Evolutionary conservation across 1,140 invertebrate genomes (phyloP), one percentile per base, ranked within the genome.

Genomic region (Leptopilina boulardi): DNA sequence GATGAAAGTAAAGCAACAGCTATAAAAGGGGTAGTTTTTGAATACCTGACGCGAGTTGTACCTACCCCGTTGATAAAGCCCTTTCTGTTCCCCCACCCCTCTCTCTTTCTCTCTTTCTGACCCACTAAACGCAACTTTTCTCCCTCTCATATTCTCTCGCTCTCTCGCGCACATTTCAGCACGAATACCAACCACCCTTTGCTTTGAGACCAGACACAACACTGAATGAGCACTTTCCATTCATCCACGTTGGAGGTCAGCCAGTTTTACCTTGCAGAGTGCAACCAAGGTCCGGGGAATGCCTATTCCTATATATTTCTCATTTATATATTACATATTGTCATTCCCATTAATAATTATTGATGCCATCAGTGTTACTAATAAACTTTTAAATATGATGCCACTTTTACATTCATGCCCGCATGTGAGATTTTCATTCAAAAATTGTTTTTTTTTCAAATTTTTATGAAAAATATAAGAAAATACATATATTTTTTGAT

Each of bases 211-310:
- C 75, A 78, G 77, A 81, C 78, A 59, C 73, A 83, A 81, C 81
- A 76, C 77, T 88, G 84, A 88, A 88, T 88, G 87, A 83, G 80
- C 82, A 84, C 83, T 85, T 86, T 82, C 80, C 87, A 88, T 89
- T 89, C 85, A 88, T 85, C 78, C 77, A 80, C 81, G 80, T 85
- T 88, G 86, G 87, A 88, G 88, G 87, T 88, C 87, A 88, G 86
- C 84, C 87, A 88, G 86, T 83, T 86, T 82, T 78, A 82, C 79
- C 77, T 82, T 74, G 80, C 75, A 80, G 80, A 88, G 89, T 66
- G 59, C 56, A 70, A n/a, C 71, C 75, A 75, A 75, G 74, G 74
- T 66, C 66, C 59, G 59, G 59, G 59, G 59, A 66, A 66, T 66
- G 59, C 23, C 59, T 66, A 66, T 66, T 66, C 11, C 59, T 23